phyloP scores from a whole-genome alignment of 2,797 vertebrate species.

The Adelosebastes latens region DNA sequence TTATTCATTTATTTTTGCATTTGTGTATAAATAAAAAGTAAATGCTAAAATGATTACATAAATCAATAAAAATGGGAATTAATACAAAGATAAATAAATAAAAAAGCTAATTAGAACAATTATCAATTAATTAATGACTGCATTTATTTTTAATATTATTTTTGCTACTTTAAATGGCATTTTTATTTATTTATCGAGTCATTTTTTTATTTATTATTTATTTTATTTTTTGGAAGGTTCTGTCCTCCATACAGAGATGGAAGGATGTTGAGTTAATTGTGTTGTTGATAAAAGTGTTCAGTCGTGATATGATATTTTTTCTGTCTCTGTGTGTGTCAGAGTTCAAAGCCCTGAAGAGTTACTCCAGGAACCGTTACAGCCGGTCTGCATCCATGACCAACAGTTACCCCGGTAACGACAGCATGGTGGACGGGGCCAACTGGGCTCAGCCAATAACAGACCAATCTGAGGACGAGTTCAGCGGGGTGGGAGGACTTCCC shows the following conservation, averaged over 20 bases:
- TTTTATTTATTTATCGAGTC: too few species aligned
- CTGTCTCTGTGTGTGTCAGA: constrained; percentile 75
- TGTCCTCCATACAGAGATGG: neutral
- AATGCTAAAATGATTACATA: too few species aligned
- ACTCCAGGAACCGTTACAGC: constrained; percentile 86
- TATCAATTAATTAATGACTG: too few species aligned
- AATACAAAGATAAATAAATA: too few species aligned
- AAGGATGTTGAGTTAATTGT: neutral
- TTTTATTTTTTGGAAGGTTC: too few species aligned
- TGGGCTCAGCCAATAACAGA: constrained; percentile 22
- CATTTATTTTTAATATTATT: too few species aligned
- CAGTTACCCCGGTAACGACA: constrained; percentile 81
- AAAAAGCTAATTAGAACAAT: too few species aligned
- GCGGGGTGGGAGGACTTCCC: constrained; percentile 87
- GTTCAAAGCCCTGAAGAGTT: constrained; percentile 87
- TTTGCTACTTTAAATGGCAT: too few species aligned
- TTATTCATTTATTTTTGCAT: too few species aligned
- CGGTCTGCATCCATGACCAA: constrained; percentile 84
- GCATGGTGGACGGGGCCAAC: constrained; percentile 18
- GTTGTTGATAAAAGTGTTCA: neutral
- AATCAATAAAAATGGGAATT: neutral
- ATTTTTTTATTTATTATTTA: too few species aligned
- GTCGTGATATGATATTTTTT: neutral
- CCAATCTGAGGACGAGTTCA: constrained; percentile 84
- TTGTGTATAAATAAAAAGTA: too few species aligned